Conservation (phyloP, 2,113 vertebrate species). For the Xiphophorus couchianus region DNA sequence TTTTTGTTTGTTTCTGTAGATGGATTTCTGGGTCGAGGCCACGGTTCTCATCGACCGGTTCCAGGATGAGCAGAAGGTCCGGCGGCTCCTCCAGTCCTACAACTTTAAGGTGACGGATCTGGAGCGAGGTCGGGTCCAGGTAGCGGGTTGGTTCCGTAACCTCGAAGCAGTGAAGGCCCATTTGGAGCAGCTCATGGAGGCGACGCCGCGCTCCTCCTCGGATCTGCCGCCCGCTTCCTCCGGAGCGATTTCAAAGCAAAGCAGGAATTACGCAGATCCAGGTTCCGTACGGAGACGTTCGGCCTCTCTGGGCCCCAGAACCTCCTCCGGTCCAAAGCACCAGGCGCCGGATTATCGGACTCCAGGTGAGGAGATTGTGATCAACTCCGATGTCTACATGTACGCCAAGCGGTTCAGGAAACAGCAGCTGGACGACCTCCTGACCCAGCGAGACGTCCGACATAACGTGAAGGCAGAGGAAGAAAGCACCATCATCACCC, state of each 20-base stretch:
- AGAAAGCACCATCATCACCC: constrained; percentile 7
- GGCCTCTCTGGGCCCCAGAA: fast-evolving
- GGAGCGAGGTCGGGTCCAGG: not conserved
- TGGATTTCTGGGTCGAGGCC: constrained; percentile 68
- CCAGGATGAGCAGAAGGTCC: not conserved
- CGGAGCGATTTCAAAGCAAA: constrained; percentile 20
- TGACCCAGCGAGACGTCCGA: not conserved
- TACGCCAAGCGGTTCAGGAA: constrained; percentile 33
- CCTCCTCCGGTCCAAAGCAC: not conserved
- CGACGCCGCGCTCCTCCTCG: fast-evolving
- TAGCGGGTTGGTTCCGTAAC: constrained; percentile 66
- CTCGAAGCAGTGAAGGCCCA: constrained; percentile 44
- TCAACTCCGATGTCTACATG: constrained; percentile 44
- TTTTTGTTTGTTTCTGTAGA: constrained; percentile 34
- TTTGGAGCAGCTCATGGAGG: constrained; percentile 37
- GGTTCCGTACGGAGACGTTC: not conserved
- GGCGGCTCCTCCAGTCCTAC: constrained; percentile 25
- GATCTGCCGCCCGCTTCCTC: not conserved
- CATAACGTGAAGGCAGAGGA: fast-evolving
- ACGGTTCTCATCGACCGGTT: constrained; percentile 46
- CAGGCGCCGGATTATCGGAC: not conserved
- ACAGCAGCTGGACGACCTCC: not conserved
- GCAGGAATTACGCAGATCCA: not conserved
- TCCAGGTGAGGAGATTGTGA: not conserved
- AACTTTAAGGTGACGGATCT: constrained; percentile 25